A percentile compares a stretch with the other conserved stretches of the same genome.
phyloP scores from a whole-genome alignment of 2,888 invertebrate species.

The Parnassius glacialis region DNA sequence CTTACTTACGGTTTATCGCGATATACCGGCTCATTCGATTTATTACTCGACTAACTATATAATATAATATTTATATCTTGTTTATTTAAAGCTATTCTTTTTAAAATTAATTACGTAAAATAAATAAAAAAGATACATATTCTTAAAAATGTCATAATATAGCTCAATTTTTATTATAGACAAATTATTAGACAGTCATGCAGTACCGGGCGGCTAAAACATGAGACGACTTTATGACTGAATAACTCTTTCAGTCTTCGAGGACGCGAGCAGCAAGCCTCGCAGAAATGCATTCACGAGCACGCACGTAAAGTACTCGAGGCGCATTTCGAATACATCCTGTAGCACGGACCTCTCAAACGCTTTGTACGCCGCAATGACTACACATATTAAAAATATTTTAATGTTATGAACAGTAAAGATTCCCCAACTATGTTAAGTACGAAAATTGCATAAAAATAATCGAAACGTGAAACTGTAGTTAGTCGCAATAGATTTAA shows the following conservation, averaged over 20 bases:
- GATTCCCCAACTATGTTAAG: background rate
- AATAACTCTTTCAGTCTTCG: slow-evolving; percentile 45
- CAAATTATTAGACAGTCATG: slow-evolving; percentile 18
- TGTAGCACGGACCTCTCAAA: slow-evolving; percentile 16
- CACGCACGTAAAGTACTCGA: slow-evolving; percentile 54
- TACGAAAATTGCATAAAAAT: too few relatives aligned
- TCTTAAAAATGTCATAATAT: too few relatives aligned
- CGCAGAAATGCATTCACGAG: slow-evolving; percentile 65
- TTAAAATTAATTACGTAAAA: too few relatives aligned
- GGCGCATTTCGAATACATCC: slow-evolving; percentile 29
- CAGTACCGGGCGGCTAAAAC: slow-evolving; percentile 17
- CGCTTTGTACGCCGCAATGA: slow-evolving; percentile 11
- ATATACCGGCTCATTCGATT: too few relatives aligned
- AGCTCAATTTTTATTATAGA: too few relatives aligned
- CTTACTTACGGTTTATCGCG: too few relatives aligned
- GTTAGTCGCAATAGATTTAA: too few relatives aligned
- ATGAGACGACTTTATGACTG: slow-evolving; percentile 37
- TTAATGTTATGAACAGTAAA: slow-evolving; percentile 3
- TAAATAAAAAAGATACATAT: too few relatives aligned
- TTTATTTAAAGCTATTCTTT: too few relatives aligned
- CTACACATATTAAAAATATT: slow-evolving; percentile 18
- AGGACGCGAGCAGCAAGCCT: slow-evolving; percentile 49
- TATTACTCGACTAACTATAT: too few relatives aligned
- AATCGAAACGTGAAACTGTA: too few relatives aligned
- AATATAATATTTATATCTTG: too few relatives aligned